These are phyloP conservation scores for Nyctibius grandis DNA, from an alignment of 2,797 vertebrate genomes.

Conservation along the genomic window DNA sequence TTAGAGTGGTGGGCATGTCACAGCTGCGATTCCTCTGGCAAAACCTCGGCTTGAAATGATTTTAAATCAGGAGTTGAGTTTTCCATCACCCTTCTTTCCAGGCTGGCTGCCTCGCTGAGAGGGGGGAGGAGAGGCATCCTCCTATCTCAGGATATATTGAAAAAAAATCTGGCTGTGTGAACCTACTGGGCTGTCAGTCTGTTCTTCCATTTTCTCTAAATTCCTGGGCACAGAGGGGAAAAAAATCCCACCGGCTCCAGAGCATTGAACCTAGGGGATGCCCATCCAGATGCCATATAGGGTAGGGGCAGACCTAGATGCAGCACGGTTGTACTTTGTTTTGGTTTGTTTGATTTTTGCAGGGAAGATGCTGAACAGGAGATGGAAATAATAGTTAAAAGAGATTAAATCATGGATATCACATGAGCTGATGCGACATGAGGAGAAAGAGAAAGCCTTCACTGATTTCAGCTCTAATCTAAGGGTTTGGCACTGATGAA, in stretches of 20 bases:
- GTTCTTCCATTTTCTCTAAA: not conserved
- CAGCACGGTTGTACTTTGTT: not conserved
- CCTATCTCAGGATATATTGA: not conserved
- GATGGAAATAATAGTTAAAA: not conserved
- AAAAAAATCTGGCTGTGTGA: not conserved
- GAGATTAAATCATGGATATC: not conserved
- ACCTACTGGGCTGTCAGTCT: not conserved
- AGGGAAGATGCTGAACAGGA: not conserved
- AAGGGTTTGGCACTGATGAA: not conserved
- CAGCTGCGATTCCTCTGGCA: conserved; percentile 36
- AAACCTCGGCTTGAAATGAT: conserved; percentile 9
- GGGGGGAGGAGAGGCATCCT: not conserved
- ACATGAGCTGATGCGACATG: accelerated
- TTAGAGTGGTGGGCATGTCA: conserved; percentile 39
- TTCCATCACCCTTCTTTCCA: not conserved
- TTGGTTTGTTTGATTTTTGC: not conserved
- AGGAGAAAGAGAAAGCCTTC: not conserved
- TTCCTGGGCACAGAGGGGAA: not conserved
- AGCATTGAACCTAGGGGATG: accelerated
- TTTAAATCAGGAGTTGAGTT: conserved; percentile 26
- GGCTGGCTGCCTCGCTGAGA: not conserved
- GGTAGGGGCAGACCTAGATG: accelerated
- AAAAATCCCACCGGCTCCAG: not conserved
- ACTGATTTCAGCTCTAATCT: not conserved
- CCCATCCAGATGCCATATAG: no score